Percentiles rank a stretch among this genome's conserved stretches.
Conservation (phyloP, 2,888 invertebrate species). For the Ceriagrion tenellum region DNA sequence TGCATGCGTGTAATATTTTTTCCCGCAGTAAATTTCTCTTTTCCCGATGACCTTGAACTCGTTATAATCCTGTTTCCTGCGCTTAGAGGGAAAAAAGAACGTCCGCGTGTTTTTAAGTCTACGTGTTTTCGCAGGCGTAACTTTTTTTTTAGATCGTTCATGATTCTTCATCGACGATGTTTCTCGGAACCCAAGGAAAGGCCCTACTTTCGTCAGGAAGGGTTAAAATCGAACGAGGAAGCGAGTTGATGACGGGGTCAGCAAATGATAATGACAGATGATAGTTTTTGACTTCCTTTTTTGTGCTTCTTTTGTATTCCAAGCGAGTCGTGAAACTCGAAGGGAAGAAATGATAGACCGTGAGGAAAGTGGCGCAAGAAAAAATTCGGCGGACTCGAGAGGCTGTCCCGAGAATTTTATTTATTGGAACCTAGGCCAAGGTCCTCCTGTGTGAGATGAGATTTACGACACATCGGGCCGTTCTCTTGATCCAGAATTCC, state of each 20-base stretch:
- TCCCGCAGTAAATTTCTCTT: not conserved
- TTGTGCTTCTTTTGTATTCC: too few relatives aligned
- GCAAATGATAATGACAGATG: too few relatives aligned
- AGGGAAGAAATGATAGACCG: too few relatives aligned
- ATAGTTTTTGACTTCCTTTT: too few relatives aligned
- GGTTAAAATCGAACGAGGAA: not conserved
- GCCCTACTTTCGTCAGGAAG: not conserved
- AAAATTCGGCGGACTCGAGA: not conserved
- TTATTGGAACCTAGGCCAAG: not conserved
- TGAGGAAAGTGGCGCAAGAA: too few relatives aligned
- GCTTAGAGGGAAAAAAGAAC: not conserved
- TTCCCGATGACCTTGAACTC: constrained; percentile 55
- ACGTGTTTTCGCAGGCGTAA: too few relatives aligned
- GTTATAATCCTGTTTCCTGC: constrained; percentile 55
- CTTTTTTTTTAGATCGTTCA: too few relatives aligned
- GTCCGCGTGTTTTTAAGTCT: not conserved
- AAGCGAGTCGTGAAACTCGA: too few relatives aligned
- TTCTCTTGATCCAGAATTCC: not conserved
- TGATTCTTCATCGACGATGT: too few relatives aligned
- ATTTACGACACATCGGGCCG: not conserved
- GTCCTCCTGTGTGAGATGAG: not conserved
- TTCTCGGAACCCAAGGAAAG: not conserved
- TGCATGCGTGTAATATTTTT: not conserved
- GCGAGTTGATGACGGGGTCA: too few relatives aligned
- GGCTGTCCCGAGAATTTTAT: not conserved